Percentiles rank a stretch among this genome's conserved stretches.
Evolutionary conservation across 2,888 invertebrate species (phyloP).

Genomic region (Argyresthia goedartella): DNA sequence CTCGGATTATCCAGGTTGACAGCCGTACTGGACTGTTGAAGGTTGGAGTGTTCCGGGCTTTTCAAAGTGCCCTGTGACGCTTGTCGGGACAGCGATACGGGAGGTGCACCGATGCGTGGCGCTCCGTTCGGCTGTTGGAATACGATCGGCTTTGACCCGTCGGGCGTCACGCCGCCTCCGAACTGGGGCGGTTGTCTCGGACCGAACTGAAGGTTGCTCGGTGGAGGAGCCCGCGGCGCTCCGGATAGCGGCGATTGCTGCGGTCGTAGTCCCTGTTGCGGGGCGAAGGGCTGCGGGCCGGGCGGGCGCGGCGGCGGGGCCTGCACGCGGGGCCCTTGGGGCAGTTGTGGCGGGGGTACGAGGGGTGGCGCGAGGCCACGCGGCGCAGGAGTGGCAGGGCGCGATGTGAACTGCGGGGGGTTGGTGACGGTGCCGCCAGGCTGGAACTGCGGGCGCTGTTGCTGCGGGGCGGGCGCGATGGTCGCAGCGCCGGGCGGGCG

Average conservation of each 20-base stretch:
- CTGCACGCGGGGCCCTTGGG: conserved; percentile 26
- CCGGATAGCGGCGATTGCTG: conserved; percentile 38
- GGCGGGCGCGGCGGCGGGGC: conserved; percentile 39
- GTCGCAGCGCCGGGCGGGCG: conserved; percentile 27
- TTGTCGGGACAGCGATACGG: conserved; percentile 44
- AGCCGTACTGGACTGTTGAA: conserved; percentile 32
- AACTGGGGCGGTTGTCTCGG: conserved; percentile 53
- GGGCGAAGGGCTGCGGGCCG: conserved; percentile 46
- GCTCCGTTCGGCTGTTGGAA: conserved; percentile 36
- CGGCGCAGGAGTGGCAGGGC: conserved; percentile 35
- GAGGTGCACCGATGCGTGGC: conserved; percentile 30
- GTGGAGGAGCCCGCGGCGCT: conserved; percentile 53
- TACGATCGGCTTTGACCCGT: conserved; percentile 29
- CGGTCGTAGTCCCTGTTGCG: conserved; percentile 42
- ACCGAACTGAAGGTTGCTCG: conserved; percentile 59
- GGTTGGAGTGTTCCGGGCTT: conserved; percentile 41
- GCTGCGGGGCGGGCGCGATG: conserved; percentile 33
- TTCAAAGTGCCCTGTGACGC: conserved; percentile 51
- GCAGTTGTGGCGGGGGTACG: conserved; percentile 26
- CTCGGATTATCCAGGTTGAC: conserved; percentile 56
- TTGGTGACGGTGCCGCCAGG: conserved; percentile 52
- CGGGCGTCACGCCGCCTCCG: conserved; percentile 41
- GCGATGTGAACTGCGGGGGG: conserved; percentile 41
- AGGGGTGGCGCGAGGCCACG: conserved; percentile 33
- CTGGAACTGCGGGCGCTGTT: conserved; percentile 53